phyloP scores from a whole-genome alignment of 2,888 invertebrate genomes.

The Thysanoteuthis rhombus region DNA sequence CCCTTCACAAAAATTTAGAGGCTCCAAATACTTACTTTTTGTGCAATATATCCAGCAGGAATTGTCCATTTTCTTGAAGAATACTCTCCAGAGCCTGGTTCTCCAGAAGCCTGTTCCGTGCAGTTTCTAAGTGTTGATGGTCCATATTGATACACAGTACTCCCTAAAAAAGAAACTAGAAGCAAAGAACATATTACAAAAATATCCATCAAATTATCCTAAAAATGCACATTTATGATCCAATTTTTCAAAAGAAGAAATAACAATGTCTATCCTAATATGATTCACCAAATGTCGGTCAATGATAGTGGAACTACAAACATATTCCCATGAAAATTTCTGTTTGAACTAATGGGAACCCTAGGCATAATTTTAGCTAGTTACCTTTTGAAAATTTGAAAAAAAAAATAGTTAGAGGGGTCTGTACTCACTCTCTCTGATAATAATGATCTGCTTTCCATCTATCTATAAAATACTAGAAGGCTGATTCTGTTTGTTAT shows the following conservation, averaged over 20 bases:
- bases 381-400: too few relatives aligned
- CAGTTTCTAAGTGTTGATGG: conserved; percentile 1
- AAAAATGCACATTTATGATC: background rate
- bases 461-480: too few relatives aligned
- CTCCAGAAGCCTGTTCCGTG: background rate
- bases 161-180: background rate
- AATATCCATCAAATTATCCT: background rate
- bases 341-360: too few relatives aligned
- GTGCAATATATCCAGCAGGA: background rate
- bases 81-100: background rate
- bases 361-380: too few relatives aligned
- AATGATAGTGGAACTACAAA: too few relatives aligned
- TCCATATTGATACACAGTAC: conserved; percentile 1
- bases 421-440: too few relatives aligned
- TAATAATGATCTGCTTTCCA: too few relatives aligned
- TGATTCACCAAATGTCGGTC: too few relatives aligned
- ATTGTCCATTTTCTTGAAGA: background rate
- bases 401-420: too few relatives aligned
- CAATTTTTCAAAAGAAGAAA: background rate
- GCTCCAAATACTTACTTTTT: background rate
- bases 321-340: too few relatives aligned
- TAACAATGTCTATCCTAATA: too few relatives aligned
- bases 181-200: background rate
- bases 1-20: background rate
- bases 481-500: too few relatives aligned